Conservation (phyloP, 2,888 invertebrate species). For the Lithophane semibrunnea region DNA sequence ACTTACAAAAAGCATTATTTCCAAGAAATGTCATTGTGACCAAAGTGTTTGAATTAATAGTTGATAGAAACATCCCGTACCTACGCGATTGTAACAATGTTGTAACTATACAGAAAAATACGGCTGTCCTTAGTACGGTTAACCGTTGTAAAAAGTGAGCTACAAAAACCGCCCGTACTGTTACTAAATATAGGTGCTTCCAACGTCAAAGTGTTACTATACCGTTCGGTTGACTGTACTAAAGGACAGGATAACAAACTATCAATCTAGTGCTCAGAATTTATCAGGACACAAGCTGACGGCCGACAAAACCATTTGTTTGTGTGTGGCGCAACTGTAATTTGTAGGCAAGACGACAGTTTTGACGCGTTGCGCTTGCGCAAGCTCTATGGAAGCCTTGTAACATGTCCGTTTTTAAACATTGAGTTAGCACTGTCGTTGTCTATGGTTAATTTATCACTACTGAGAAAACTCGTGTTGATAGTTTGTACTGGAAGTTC, state of each 20-base stretch:
- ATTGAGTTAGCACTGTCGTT: conserved; percentile 1
- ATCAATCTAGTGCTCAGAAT: conserved; percentile 39
- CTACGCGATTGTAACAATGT: background rate
- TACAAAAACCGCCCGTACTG: background rate
- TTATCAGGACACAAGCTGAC: conserved; percentile 9
- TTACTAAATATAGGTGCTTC: background rate
- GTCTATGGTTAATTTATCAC: conserved; percentile 36
- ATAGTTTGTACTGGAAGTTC: background rate
- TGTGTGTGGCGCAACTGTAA: conserved; percentile 47
- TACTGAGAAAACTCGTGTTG: conserved; percentile 24
- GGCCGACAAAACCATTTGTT: conserved; percentile 16
- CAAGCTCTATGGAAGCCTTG: conserved; percentile 44
- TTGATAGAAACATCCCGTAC: background rate
- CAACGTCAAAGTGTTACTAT: background rate
- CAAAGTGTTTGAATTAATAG: background rate
- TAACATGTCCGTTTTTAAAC: conserved; percentile 29
- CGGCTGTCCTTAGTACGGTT: background rate
- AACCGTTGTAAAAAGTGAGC: background rate
- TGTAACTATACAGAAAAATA: background rate
- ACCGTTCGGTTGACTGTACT: background rate
- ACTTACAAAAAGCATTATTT: conserved; percentile 1
- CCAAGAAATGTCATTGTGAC: conserved; percentile 6
- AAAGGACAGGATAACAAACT: conserved; percentile 31
- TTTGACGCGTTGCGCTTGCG: conserved; percentile 53
- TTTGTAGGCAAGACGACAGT: conserved; percentile 58